Percentiles rank a stretch among this genome's conserved stretches.
Evolutionary conservation across 2,797 vertebrate genomes (phyloP).

Genomic region (Pachyuromys duprasi): DNA sequence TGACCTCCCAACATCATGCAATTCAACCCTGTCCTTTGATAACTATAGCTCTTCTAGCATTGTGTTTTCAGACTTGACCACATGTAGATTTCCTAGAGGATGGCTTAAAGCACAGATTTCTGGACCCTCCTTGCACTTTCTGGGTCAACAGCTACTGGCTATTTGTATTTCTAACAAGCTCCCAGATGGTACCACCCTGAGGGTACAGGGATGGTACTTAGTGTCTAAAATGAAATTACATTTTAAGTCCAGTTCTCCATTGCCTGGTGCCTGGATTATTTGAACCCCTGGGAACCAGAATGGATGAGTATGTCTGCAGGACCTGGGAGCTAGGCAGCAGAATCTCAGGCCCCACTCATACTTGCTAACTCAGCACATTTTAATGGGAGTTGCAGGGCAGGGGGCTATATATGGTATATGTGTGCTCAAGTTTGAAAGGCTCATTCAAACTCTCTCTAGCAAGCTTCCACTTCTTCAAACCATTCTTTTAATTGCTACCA

Average conservation of each 20-base stretch:
- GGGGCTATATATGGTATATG: background rate
- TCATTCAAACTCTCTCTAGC: slow-evolving; percentile 40
- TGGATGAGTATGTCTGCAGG: background rate
- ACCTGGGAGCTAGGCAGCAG: background rate
- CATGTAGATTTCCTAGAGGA: background rate
- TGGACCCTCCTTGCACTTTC: background rate
- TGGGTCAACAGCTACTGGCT: background rate
- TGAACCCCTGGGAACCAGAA: background rate
- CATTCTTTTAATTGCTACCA: slow-evolving; percentile 49
- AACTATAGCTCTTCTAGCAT: background rate
- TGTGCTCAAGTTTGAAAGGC: slow-evolving; percentile 29
- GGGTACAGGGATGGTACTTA: no score
- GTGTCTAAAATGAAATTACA: background rate
- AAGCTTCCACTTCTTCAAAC: slow-evolving; percentile 21
- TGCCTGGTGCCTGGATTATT: background rate
- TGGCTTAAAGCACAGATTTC: background rate
- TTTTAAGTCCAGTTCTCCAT: background rate
- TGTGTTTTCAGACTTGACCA: background rate
- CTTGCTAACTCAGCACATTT: background rate
- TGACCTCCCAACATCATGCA: no score
- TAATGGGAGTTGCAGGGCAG: background rate
- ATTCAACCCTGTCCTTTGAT: no score
- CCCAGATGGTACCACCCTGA: background rate
- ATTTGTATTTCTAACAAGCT: background rate
- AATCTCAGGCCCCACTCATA: background rate